Percentiles rank a stretch among this genome's conserved stretches.
These are phyloP conservation scores for Alentia gelatinosa DNA, from an alignment of 2,888 invertebrate species.

Conservation along the genomic window DNA sequence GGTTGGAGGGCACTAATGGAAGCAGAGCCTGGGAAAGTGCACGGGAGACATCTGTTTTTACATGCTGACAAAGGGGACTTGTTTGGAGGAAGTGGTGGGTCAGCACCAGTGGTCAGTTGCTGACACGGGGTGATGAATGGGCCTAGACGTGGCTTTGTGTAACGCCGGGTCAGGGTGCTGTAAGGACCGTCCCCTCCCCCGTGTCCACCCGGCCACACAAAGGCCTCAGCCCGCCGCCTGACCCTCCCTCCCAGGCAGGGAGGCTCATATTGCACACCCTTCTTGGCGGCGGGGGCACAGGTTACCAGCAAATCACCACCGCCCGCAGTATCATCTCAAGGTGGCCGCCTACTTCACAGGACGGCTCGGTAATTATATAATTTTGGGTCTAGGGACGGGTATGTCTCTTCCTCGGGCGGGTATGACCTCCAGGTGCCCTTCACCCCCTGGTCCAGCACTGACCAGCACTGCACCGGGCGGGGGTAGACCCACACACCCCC, in stretches of 20 bases:
- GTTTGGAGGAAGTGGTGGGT: not conserved
- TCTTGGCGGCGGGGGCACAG: not conserved
- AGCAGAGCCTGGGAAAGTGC: conserved; percentile 3
- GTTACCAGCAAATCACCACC: conserved; percentile 38
- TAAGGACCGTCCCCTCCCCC: conserved; percentile 34
- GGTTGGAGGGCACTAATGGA: not conserved
- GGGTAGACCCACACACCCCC: not conserved
- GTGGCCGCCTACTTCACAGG: conserved; percentile 21
- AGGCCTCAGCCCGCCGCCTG: not conserved
- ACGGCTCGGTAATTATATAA: conserved; percentile 14
- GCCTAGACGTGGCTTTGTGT: conserved; percentile 9
- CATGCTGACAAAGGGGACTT: conserved; percentile 36
- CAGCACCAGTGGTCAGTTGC: not conserved
- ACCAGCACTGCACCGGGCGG: conserved; percentile 34
- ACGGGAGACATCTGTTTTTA: conserved; percentile 31
- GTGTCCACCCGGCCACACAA: not conserved
- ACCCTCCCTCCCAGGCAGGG: not conserved
- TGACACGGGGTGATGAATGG: conserved; percentile 45
- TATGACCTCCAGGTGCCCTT: not conserved
- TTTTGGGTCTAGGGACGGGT: conserved; percentile 21
- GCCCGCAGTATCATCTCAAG: conserved; percentile 36
- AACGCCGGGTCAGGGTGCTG: conserved; percentile 42
- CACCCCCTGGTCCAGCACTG: not conserved
- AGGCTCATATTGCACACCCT: conserved; percentile 37
- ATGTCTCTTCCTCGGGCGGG: not conserved